phyloP scores from a whole-genome alignment of 2,113 vertebrate species.

The Ophthalmotilapia sp. region DNA sequence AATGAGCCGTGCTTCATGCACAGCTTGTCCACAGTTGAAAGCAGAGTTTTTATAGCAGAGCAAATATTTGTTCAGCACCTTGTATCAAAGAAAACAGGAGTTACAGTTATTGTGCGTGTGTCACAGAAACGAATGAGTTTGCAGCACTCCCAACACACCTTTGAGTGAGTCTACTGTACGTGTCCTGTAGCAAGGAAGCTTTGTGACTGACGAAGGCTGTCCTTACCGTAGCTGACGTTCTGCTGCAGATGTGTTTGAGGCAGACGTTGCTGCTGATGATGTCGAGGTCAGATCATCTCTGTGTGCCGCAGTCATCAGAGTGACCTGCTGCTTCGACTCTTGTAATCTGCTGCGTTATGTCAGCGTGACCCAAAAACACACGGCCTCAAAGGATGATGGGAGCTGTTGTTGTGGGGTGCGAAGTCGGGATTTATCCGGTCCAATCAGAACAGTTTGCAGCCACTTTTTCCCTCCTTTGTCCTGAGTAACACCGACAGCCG shows the following conservation, averaged over 20 bases:
- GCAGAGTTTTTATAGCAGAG: neutral
- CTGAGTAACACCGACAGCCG: neutral
- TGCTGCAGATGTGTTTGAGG: neutral
- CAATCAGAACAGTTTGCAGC: neutral
- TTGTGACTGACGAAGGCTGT: neutral
- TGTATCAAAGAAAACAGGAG: neutral
- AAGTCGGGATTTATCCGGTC: neutral
- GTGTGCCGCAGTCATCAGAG: neutral
- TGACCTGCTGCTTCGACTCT: constrained; percentile 18
- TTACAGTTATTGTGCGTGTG: neutral
- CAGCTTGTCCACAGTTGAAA: neutral
- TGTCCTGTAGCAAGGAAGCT: neutral
- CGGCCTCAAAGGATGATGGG: neutral
- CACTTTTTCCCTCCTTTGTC: neutral
- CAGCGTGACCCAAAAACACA: constrained; percentile 30
- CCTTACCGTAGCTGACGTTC: neutral
- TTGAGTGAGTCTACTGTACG: neutral
- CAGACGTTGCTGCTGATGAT: neutral
- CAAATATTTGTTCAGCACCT: neutral
- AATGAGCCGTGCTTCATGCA: neutral
- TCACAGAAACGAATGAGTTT: neutral
- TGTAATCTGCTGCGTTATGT: constrained; percentile 42
- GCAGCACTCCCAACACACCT: neutral
- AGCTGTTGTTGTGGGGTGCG: neutral
- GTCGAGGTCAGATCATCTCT: neutral